Evolutionary conservation across 2,797 vertebrate species (phyloP), one percentile per base, ranked within the genome.

Genomic region (Sebastes aleutianus): DNA sequence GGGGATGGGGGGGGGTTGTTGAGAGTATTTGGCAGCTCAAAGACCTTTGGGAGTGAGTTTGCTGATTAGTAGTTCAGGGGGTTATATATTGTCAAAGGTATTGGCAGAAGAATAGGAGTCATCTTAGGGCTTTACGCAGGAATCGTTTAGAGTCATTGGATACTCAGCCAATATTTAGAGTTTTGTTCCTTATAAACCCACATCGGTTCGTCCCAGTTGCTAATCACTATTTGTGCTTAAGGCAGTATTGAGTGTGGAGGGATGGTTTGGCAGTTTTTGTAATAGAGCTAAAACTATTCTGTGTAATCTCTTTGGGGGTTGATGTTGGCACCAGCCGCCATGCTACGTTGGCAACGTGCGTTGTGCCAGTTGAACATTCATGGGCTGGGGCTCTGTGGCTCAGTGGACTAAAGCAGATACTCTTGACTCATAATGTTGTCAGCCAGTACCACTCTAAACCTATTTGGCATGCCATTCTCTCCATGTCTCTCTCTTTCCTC

Each of bases 361-460:
- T 34, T 8, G 81, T 80, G 88, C 87, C 90, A 90, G 89, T 89
- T 90, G 89, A 92, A 91, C 90, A 89, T 93, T 91, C 87, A 91
- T 82, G 84, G 87, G 70, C 87, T 78, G 87, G 75, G 78, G 82
- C 85, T 81, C 83, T 74, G 87, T 53, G 88, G 86, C 85, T 91
- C 88, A 84, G 73, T 50, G 80, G 90, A 91, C 91, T 87, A 84
- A 90, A 91, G 85, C 90, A 91, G 86, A 88, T 86, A 89, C 89
- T 91, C 86, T 91, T 92, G 86, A 92, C 88, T 92, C 91, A 87
- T 87, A 85, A 91, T 87, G 84, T 88, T 89, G 91, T 92, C 85
- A 81, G 86, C 83, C 85, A 90, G 85, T 80, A 70, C 82, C 80
- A 89, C 89, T 89, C 80, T 79, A 91, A 93, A 92, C 84, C 87